A percentile compares a stretch with the other conserved stretches of the same genome.
phyloP scores from a whole-genome alignment of 2,113 vertebrate genomes.

The Platichthys flesus region DNA sequence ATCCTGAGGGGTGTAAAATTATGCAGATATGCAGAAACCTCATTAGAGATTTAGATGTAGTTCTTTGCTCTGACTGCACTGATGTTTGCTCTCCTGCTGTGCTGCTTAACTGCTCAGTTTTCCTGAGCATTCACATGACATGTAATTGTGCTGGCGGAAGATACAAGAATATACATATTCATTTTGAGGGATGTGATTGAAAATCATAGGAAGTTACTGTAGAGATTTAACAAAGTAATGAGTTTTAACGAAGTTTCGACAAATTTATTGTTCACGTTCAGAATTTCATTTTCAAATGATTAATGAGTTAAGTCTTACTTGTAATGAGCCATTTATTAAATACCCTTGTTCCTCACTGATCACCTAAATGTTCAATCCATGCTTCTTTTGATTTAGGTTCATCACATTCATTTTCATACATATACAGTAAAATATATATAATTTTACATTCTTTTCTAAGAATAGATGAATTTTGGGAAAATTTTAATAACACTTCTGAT shows the following conservation, averaged over 20 bases:
- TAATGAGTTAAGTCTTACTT: neutral
- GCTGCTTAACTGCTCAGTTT: constrained; percentile 28
- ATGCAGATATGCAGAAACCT: constrained; percentile 33
- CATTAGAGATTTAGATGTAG: constrained; percentile 38
- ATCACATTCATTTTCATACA: neutral
- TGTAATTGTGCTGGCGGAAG: constrained; percentile 41
- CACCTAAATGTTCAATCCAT: constrained; percentile 1
- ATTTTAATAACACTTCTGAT: too few relatives aligned
- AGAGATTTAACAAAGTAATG: constrained; percentile 11
- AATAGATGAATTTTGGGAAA: too few relatives aligned
- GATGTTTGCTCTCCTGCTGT: constrained; percentile 42
- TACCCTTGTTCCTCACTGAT: neutral
- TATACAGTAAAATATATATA: neutral
- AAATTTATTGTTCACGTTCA: constrained; percentile 4
- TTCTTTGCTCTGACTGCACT: constrained; percentile 16
- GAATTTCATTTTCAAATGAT: constrained; percentile 10
- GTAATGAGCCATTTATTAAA: constrained; percentile 16
- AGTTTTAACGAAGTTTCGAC: neutral
- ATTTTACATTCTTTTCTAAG: neutral
- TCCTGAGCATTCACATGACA: constrained; percentile 41
- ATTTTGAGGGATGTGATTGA: constrained; percentile 18
- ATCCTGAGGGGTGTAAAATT: constrained; percentile 17
- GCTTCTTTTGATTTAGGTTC: too few relatives aligned
- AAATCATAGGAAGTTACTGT: constrained; percentile 27
- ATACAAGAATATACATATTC: constrained; percentile 8